phyloP scores from a whole-genome alignment of 2,797 vertebrate species.

The Sylvilagus floridanus region DNA sequence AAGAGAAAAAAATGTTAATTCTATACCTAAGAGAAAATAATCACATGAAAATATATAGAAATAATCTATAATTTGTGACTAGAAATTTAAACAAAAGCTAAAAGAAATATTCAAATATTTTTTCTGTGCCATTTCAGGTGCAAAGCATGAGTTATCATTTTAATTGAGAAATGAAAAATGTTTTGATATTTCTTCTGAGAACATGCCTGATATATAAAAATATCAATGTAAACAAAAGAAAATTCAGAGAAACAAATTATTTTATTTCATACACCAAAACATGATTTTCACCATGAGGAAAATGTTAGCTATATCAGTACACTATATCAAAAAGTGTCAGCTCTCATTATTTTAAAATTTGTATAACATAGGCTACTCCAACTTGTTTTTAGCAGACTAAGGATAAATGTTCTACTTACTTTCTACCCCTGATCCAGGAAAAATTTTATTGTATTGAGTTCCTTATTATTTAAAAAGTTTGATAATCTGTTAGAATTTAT shows the following conservation, averaged over 20 bases:
- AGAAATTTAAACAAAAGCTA: conserved; percentile 9
- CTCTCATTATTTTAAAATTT: background rate
- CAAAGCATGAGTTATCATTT: conserved; percentile 3
- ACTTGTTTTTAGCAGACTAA: background rate
- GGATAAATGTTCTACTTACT: background rate
- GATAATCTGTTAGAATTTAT: background rate
- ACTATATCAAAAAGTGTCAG: background rate
- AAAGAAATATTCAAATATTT: background rate
- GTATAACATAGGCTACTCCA: background rate
- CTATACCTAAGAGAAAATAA: background rate
- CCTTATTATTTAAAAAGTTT: background rate
- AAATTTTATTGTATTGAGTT: background rate
- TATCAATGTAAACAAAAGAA: background rate
- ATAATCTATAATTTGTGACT: background rate
- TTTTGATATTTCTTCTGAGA: background rate
- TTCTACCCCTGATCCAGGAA: background rate
- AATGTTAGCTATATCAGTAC: background rate
- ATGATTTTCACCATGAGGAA: background rate
- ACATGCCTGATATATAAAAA: background rate
- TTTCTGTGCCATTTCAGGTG: background rate
- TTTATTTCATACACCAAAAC: background rate
- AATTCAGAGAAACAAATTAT: background rate
- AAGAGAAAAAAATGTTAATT: background rate
- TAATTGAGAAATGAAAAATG: background rate
- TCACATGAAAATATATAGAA: background rate